Evolutionary conservation across 2,113 vertebrate species (phyloP), one percentile per base, ranked within the genome.

Genomic region (Alaudala cheleensis): DNA sequence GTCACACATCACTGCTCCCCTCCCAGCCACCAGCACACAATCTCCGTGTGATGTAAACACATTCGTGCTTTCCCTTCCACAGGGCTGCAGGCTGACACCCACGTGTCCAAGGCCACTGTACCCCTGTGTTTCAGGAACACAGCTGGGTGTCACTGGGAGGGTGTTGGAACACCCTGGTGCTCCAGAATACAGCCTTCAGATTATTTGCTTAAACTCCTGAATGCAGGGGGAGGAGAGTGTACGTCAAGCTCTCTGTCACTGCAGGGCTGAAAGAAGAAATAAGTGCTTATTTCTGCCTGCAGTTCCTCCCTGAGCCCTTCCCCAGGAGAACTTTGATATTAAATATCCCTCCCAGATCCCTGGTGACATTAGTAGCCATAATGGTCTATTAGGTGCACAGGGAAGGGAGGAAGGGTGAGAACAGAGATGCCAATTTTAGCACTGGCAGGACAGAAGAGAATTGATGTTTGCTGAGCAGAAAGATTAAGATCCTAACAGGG

Each of bases 1-100:
- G 4, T 64, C 0, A 0, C 74, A 13, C 47, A 5, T 14, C 2
- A 0, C 29, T 21, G 19, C 8, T 72, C 23, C 2, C 31, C 34
- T 25, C 61, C 2, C 2, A 44, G 37, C 34, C 16, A 2, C 37
- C 39, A 25, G 25, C 50, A 37, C 51, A 9, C 26, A 3, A 6
- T 39, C 56, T 12, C 15, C 0, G 1, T 69, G 73, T 42, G 12
- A 14, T 0, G 0, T 16, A 20, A 62, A 71, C 12, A 10, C 4
- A 2, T 50, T 34, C 29, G 14, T 67, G 40, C 7, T 21, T 60
- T 44, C 9, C 34, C 23, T 51, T 83, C 64, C 33, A 2, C 1
- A 0, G 5, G 53, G 70, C 71, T 84, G 60, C 53, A 8, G 0
- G 2, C 49, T 66, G 56, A 54, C 61, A 73, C 34, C 39, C 50